Base-by-base conservation (phyloP, 1,140 invertebrate species). In the Drosophila nigromelanica region DNA sequence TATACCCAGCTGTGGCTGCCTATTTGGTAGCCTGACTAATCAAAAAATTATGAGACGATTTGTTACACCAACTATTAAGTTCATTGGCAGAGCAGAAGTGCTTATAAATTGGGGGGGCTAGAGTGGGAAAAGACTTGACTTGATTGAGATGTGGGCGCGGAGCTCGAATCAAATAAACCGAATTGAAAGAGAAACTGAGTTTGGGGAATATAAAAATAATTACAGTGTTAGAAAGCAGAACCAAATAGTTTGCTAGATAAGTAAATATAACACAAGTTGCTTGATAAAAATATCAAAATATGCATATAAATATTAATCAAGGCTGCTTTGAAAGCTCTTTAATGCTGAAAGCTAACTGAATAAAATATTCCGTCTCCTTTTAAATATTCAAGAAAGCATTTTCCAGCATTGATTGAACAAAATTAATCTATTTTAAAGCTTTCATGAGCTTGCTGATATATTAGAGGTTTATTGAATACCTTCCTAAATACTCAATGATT, bases 11-110 rank as follows among this genome's bases (percentile, higher is more conserved):
- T 30, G 15, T n/a, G 30, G 14, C 14, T n/a, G n/a, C 33, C 60
- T 55, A 27, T 71, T 71, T 72, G 43, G 37, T n/a, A 77, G 66
- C 67, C 75, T 87, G 76, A 81, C 83, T 82, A 82, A 87, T 87
- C 83, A 76, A 70, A 64, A 66, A 89, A 89, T 76, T 76, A 89
- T 82, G 76, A 87, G 78, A 55, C 79, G 61, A 87, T 86, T 86
- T 76, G 82, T 55, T 76, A 89, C 82, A 86, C 62, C 69, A 68
- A 68, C 56, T 67, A 69, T 51, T 51, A 71, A 71, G 67, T 71
- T 67, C 78, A 73, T 73, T 73, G 63, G 30, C 70, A 60, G 70
- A 33, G 6, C 15, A 14, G 6, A 42, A 37, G 42, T 14, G 55
- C 15, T 37, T 33, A 40, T 37, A 33, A n/a, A 61, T 48, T 39